Evolutionary conservation across 1,140 invertebrate species (phyloP), one percentile per base, ranked within the genome.

Genomic region (Cepaea nemoralis): DNA sequence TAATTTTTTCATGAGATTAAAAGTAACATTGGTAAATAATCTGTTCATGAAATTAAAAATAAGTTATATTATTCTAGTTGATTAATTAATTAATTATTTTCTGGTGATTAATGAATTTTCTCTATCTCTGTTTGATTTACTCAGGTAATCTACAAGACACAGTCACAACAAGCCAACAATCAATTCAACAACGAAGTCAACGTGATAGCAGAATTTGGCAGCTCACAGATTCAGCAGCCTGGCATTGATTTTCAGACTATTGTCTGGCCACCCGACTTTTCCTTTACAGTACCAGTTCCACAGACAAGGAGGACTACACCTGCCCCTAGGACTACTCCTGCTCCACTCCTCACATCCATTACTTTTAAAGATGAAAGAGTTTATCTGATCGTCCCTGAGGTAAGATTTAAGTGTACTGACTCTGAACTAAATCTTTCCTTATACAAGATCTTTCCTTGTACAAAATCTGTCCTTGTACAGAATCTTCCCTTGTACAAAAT

Each of bases 291-390:
- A 27, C 59, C 59, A 6, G 16, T 16, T 8, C 5, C n/a, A 48
- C n/a, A 22, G 14, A 75, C 40, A 40, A 45, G 73, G 39, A 59
- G 19, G 24, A 42, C 75, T 40, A 35, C 16, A 3, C 24, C 22
- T 14, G 48, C 75, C 8, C 73, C 42, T 16, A 27, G 14, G 0
- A 19, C 70, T n/a, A 77, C 71, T 5, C 76, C 76, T 6, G 0
- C 45, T 33, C 77, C 70, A 14, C 48, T 27, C n/a, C 45, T 77
- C 24, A 78, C 83, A 8, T 14, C 67, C 12, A 35, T 83, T 27
- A 83, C 83, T 16, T 16, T 83, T 31, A 66, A 35, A 6, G 66
- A 78, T 59, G 22, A 70, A 27, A 75, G 74, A 35, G 59, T 75
- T 27, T 70, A 48, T 67, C 14, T 81, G 0, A 27, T 31, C 1